These are phyloP conservation scores for Dione juno DNA, from an alignment of 2,888 invertebrate genomes.

Conservation along the genomic window DNA sequence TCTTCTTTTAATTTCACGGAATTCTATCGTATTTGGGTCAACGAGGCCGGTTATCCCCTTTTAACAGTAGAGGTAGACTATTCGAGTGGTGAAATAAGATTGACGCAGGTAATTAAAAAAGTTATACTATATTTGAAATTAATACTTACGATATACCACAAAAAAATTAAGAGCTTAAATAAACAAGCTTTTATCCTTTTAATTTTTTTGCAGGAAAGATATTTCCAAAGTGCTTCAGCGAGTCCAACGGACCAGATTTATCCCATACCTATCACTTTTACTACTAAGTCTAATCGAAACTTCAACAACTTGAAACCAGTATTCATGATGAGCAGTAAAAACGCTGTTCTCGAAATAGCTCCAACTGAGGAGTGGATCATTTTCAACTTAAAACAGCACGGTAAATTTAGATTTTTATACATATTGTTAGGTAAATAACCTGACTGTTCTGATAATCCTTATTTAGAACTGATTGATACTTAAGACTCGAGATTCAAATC, in stretches of 20 bases:
- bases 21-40: slow-evolving; percentile 85
- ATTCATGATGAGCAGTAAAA: slow-evolving; percentile 76
- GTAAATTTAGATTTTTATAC: slow-evolving; percentile 58
- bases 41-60: slow-evolving; percentile 85
- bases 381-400: slow-evolving; percentile 86
- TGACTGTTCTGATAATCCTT: no score
- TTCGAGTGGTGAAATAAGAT: slow-evolving; percentile 56
- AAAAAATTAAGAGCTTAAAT: neutral
- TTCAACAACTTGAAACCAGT: slow-evolving; percentile 63
- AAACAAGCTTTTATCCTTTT: neutral
- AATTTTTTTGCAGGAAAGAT: slow-evolving; percentile 75
- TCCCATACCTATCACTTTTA: slow-evolving; percentile 75
- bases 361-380: slow-evolving; percentile 83
- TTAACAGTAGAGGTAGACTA: slow-evolving; percentile 77
- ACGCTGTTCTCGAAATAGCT: slow-evolving; percentile 56
- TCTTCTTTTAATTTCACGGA: slow-evolving; percentile 65
- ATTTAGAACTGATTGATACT: no score
- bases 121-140: neutral
- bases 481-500: no score
- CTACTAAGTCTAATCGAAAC: slow-evolving; percentile 61
- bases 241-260: slow-evolving; percentile 63
- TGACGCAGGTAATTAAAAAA: slow-evolving; percentile 68
- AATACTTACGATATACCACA: no score
- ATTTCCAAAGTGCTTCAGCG: slow-evolving; percentile 73
- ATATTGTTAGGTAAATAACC: no score